Evolutionary conservation across 2,888 invertebrate species (phyloP).

Genomic region (Onthophagus sagittarius): DNA sequence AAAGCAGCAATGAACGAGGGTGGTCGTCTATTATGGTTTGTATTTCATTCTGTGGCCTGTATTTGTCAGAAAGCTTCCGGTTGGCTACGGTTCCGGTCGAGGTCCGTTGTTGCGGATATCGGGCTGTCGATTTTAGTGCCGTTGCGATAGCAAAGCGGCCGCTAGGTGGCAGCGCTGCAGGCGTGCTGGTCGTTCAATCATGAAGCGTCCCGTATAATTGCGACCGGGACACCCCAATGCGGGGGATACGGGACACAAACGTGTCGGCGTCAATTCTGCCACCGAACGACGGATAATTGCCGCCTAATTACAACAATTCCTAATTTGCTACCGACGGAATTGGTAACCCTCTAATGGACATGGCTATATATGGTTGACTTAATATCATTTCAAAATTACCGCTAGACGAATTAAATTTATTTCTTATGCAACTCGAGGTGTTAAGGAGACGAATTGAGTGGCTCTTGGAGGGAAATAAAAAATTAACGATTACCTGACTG

Average conservation of each 20-base stretch:
- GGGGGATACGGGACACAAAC: constrained; percentile 20
- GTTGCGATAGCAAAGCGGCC: constrained; percentile 29
- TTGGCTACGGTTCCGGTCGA: constrained; percentile 25
- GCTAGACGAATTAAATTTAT: too few species aligned
- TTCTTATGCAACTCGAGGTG: not conserved
- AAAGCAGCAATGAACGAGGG: not conserved
- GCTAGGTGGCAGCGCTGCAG: constrained; percentile 12
- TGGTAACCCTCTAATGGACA: not conserved
- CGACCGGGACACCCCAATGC: constrained; percentile 22
- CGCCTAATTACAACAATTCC: constrained; percentile 24
- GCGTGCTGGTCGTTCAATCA: constrained; percentile 31
- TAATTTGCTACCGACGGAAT: constrained; percentile 15
- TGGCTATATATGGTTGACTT: not conserved
- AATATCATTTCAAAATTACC: not conserved
- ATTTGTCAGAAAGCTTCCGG: constrained; percentile 26
- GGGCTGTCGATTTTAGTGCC: constrained; percentile 34
- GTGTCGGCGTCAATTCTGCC: constrained; percentile 18
- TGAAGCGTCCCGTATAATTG: constrained; percentile 25
- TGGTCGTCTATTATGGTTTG: not conserved
- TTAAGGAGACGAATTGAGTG: not conserved
- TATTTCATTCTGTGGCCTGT: constrained; percentile 19
- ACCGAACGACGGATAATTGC: constrained; percentile 20
- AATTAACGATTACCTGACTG: not conserved
- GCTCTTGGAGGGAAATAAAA: not conserved
- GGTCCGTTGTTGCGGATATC: constrained; percentile 30